These are phyloP conservation scores for Aurelia sp. DNA, from an alignment of 30 jellyfish, hydroid and myxozoan species.

Conservation along the genomic window DNA sequence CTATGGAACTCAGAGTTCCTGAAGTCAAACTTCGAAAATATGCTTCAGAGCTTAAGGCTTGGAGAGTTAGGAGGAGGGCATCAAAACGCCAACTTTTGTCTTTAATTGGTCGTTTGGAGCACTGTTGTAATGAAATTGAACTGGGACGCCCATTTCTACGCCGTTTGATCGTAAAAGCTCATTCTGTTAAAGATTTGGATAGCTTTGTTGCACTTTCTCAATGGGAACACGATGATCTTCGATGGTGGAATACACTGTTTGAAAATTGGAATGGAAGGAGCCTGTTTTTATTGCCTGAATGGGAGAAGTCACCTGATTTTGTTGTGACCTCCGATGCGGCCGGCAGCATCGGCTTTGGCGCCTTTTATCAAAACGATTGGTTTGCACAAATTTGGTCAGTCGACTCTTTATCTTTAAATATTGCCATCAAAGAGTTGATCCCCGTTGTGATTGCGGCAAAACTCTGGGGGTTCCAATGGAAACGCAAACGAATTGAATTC, in stretches of 20 bases:
- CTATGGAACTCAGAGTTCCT: conserved; percentile 44
- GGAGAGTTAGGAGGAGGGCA: not conserved
- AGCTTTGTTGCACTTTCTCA: conserved; percentile 14
- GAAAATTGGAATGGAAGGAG: conserved; percentile 77
- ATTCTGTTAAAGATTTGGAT: conserved; percentile 50
- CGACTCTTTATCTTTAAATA: not conserved
- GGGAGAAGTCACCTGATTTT: not conserved
- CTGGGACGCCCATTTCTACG: conserved; percentile 8
- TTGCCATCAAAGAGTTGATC: conserved; percentile 33
- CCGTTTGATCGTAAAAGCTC: conserved; percentile 50
- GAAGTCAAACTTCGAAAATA: conserved; percentile 43
- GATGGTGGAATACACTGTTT: conserved; percentile 54
- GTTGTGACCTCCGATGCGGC: conserved; percentile 20
- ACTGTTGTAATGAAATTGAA: conserved; percentile 66
- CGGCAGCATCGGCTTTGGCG: conserved; percentile 40
- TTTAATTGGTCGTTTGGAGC: conserved; percentile 52
- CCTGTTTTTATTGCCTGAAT: conserved; percentile 12
- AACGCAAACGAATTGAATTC: conserved; percentile 10
- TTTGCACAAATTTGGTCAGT: conserved; percentile 21
- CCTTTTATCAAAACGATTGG: not conserved
- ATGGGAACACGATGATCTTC: conserved; percentile 59
- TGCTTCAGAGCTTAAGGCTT: not conserved
- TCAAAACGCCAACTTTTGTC: conserved; percentile 68
- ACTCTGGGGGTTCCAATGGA: conserved; percentile 37
- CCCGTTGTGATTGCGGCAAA: conserved; percentile 54